These are phyloP conservation scores for Odontophorus gujanensis DNA, from an alignment of 2,113 vertebrate species.

Conservation along the genomic window DNA sequence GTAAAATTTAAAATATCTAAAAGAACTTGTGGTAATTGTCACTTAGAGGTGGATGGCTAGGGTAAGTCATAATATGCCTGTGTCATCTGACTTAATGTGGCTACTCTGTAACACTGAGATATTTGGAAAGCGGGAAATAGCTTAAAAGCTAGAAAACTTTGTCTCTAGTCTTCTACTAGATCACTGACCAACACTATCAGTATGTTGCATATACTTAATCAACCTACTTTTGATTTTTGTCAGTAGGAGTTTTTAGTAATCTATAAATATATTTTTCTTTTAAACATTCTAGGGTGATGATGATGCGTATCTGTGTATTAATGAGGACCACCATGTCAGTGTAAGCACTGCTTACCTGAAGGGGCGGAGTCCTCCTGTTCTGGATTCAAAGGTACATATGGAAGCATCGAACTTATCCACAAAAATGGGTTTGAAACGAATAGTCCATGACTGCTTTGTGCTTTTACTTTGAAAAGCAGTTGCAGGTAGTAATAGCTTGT, in stretches of 20 bases:
- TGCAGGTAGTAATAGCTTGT: neutral
- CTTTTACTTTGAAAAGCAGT: neutral
- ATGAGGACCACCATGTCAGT: constrained; percentile 41
- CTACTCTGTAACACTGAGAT: neutral
- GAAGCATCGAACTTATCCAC: neutral
- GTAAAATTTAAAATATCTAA: neutral
- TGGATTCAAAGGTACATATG: constrained; percentile 76
- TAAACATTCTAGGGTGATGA: constrained; percentile 82
- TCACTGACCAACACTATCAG: neutral
- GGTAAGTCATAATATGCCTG: neutral
- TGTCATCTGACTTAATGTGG: neutral
- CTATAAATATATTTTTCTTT: neutral
- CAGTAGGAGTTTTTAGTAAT: neutral
- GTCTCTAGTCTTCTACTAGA: neutral
- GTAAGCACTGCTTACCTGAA: constrained; percentile 76
- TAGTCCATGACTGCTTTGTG: neutral
- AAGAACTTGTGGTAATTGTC: neutral
- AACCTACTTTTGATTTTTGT: neutral
- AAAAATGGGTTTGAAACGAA: neutral
- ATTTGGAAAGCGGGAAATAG: neutral
- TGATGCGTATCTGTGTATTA: constrained; percentile 86
- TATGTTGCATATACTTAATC: neutral
- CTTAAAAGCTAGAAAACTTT: neutral
- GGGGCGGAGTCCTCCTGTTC: constrained; percentile 78
- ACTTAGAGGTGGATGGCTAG: neutral